A percentile compares a stretch with the other conserved stretches of the same genome.
phyloP scores from a whole-genome alignment of 2,888 invertebrate species.

The Limulus polyphemus region DNA sequence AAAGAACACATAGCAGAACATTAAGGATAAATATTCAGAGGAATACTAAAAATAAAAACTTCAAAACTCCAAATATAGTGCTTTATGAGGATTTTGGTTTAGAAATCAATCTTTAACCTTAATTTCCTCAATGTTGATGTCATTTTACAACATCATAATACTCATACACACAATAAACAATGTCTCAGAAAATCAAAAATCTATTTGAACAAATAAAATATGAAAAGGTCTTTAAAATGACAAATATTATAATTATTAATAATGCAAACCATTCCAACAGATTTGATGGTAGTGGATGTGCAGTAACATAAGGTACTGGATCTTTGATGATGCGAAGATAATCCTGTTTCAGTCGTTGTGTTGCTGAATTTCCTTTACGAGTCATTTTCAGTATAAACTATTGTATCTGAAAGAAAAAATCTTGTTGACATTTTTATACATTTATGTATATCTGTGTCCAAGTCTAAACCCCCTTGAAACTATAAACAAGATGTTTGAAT shows the following conservation, averaged over 20 bases:
- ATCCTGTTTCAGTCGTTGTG: conserved; percentile 82
- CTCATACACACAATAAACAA: neutral
- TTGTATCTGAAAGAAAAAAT: too few species aligned
- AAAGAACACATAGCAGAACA: too few species aligned
- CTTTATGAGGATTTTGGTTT: too few species aligned
- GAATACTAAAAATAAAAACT: too few species aligned
- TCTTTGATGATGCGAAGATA: conserved; percentile 87
- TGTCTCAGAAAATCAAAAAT: neutral
- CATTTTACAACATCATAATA: conserved; percentile 6
- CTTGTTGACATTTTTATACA: too few species aligned
- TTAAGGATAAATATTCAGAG: too few species aligned
- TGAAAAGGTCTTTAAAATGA: neutral
- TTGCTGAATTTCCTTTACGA: conserved; percentile 45
- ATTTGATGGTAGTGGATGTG: conserved; percentile 87
- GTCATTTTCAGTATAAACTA: neutral
- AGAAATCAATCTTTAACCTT: too few species aligned
- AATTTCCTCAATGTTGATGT: too few species aligned
- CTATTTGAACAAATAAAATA: conserved; percentile 8
- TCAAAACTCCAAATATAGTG: too few species aligned
- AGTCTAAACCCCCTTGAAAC: too few species aligned
- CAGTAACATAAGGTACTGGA: conserved; percentile 90
- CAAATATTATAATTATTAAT: neutral
- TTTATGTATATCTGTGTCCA: too few species aligned
- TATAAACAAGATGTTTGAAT: too few species aligned
- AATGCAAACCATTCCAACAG: conserved; percentile 81